Conservation (phyloP, 2,797 vertebrate genomes). For the Ctenosaura bakeri region DNA sequence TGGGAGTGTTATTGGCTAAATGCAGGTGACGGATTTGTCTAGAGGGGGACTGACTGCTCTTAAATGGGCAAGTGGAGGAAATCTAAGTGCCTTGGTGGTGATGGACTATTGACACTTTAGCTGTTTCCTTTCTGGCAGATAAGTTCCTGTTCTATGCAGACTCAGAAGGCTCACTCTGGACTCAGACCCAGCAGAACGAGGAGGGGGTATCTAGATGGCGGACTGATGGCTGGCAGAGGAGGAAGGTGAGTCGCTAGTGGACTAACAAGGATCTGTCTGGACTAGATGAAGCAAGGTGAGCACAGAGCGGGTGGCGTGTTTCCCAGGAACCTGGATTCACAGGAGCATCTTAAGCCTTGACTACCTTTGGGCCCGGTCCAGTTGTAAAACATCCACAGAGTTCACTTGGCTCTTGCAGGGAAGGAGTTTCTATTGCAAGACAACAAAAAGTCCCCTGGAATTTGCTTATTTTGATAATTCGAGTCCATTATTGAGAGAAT, state of each 20-base stretch:
- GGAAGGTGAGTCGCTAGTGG: slow-evolving; percentile 53
- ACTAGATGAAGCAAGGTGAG: no score
- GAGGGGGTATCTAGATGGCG: not conserved
- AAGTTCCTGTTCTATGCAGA: slow-evolving; percentile 61
- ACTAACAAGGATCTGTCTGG: not conserved
- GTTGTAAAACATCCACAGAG: no score
- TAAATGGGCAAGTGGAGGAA: no score
- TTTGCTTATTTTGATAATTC: not conserved
- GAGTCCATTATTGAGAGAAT: not conserved
- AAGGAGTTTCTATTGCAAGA: not conserved
- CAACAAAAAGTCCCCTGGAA: not conserved
- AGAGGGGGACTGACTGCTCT: not conserved
- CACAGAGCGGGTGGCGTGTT: no score
- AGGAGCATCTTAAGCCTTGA: not conserved
- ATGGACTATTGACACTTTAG: not conserved
- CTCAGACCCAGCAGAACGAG: slow-evolving; percentile 25
- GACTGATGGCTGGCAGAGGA: slow-evolving; percentile 18
- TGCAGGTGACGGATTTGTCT: not conserved
- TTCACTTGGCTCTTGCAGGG: not conserved
- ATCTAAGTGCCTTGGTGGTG: not conserved
- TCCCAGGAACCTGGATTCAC: not conserved
- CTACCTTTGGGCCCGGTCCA: not conserved
- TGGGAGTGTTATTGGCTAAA: not conserved
- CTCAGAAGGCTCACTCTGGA: slow-evolving; percentile 70
- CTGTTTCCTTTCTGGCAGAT: slow-evolving; percentile 41